Evolutionary conservation across 1,140 invertebrate species (phyloP).

Genomic region (Caerostris extrusa): DNA sequence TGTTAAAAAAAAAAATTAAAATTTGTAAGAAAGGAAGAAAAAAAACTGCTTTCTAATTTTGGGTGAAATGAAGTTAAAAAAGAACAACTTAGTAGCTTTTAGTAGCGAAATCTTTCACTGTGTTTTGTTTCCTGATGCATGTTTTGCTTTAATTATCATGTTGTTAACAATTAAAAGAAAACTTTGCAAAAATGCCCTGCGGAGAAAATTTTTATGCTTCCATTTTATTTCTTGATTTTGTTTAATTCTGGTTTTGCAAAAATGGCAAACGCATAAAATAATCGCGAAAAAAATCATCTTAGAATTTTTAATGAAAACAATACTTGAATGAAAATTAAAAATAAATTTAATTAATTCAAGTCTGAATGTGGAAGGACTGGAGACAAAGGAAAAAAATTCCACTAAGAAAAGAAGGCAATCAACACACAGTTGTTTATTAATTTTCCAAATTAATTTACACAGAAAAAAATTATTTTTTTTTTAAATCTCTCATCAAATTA

Average conservation of each 20-base stretch:
- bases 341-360: slow-evolving; percentile 64
- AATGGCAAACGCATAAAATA: not conserved
- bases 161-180: slow-evolving; percentile 57
- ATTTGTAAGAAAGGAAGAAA: not conserved
- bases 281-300: slow-evolving; percentile 34
- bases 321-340: slow-evolving; percentile 47
- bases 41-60: slow-evolving; percentile 2
- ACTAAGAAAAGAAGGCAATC: slow-evolving; percentile 9
- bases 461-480: too few species aligned
- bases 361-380: not conserved
- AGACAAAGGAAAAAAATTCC: not conserved
- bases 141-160: slow-evolving; percentile 47
- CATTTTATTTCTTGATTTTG: not conserved
- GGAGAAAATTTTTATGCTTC: slow-evolving; percentile 39
- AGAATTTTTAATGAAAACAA: slow-evolving; percentile 56
- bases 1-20: not conserved
- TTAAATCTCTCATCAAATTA: not conserved
- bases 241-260: not conserved
- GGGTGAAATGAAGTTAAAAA: slow-evolving; percentile 64
- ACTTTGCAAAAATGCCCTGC: not conserved
- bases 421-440: slow-evolving; percentile 53
- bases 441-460: not conserved
- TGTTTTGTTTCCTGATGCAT: slow-evolving; percentile 41
- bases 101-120: not conserved
- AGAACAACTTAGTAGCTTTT: slow-evolving; percentile 51